Evolutionary conservation across 2,797 vertebrate genomes (phyloP).

Genomic region (Sebastes diaconus): DNA sequence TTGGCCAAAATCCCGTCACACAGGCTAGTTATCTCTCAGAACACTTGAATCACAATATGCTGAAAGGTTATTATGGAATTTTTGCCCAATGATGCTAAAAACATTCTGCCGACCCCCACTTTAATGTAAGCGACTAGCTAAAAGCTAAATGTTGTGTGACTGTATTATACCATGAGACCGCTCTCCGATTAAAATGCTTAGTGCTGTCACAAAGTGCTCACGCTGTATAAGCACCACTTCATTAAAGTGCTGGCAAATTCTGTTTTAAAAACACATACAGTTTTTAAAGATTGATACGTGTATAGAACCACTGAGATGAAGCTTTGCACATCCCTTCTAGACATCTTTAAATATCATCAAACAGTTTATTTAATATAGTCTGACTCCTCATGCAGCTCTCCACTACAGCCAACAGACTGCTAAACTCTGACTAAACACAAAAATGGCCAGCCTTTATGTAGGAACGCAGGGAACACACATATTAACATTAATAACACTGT

Average conservation of each 20-base stretch:
- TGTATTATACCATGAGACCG: not conserved
- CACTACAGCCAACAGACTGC: not conserved
- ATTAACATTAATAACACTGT: not conserved
- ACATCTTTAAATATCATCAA: constrained; percentile 44
- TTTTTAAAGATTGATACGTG: constrained; percentile 49
- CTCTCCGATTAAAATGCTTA: not conserved
- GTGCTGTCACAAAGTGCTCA: constrained; percentile 1
- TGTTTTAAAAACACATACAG: constrained; percentile 27
- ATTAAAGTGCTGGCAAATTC: constrained; percentile 35
- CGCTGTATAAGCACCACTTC: not conserved
- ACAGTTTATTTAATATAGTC: constrained; percentile 41
- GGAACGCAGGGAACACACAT: not conserved
- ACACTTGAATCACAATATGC: no score
- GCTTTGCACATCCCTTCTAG: not conserved
- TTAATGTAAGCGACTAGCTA: not conserved
- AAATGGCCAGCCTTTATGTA: not conserved
- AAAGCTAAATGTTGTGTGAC: not conserved
- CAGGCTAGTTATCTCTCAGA: no score
- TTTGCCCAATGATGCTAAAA: no score
- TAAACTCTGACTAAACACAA: not conserved
- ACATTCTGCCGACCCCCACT: no score
- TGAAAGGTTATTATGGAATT: no score
- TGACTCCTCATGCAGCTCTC: not conserved
- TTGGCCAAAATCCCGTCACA: no score
- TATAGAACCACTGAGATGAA: constrained; percentile 2